Evolutionary conservation across 2,797 vertebrate species (phyloP), one percentile per base, ranked within the genome.

Genomic region (Jordanella pulchra): DNA sequence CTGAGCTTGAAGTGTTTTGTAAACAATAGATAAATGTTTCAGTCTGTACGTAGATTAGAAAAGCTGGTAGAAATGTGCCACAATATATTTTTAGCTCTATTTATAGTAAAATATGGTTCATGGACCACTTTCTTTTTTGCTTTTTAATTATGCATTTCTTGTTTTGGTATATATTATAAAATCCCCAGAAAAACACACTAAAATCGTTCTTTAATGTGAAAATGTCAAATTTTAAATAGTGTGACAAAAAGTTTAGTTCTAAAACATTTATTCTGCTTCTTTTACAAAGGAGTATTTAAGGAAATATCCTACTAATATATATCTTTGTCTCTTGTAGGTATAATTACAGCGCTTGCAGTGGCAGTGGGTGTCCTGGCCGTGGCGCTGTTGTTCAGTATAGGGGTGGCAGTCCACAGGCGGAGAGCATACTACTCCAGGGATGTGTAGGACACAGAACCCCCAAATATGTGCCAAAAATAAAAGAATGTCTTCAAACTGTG

Each of bases 301-400:
- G 13, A 54, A 54, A 25, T 54, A 14, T 54, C 25, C 6, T 42
- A 2, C 13, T 25, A 42, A 39, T 3, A 15, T n/a, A 39, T 48
- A 45, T 65, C 27, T n/a, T 70, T 73, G 35, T 82, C 64, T 60
- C 77, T 67, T 71, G 54, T 84, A 93, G 93, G 91, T 70, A 72
- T 92, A 47, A 66, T 88, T 4, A 84, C 86, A 54, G 82, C 78
- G 72, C 92, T 93, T 72, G 92, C 92, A 84, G 92, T 93, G 70
- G 80, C 90, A 1, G 88, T 92, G 23, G 89, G 90, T 21, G 50
- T 93, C 87, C 93, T 94, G 80, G 84, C 71, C 32, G 90, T 93
- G 91, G 93, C 91, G 65, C 86, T 94, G 87, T 84, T 94, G 86
- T 76, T 90, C 83, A 93, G 78, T 71, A 80, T 90, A 73, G 90